Conservation (phyloP, 2,797 vertebrate species). For the Rhynchotus rufescens region DNA sequence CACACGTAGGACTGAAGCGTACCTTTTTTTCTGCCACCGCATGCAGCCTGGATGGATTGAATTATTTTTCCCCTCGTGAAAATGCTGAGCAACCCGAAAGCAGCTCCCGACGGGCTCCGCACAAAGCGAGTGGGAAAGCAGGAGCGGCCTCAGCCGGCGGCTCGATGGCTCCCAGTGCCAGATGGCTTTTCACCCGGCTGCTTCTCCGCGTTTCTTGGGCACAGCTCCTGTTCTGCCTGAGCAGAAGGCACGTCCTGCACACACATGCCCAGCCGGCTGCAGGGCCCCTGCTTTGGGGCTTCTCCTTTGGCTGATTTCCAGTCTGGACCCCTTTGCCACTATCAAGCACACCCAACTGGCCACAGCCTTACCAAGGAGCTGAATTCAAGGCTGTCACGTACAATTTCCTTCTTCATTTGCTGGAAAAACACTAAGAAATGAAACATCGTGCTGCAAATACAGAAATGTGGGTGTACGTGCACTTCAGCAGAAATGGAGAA, state of each 20-base stretch:
- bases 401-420: background rate
- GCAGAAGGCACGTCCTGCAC: background rate
- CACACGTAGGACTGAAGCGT: background rate
- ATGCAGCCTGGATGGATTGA: background rate
- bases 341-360: background rate
- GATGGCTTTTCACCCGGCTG: background rate
- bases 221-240: background rate
- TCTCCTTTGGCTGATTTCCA: conserved; percentile 3
- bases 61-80: background rate
- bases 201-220: background rate
- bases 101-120: background rate
- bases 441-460: background rate
- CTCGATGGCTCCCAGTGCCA: background rate
- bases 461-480: background rate
- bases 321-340: background rate
- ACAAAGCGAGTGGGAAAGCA: background rate
- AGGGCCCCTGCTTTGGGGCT: background rate
- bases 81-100: background rate
- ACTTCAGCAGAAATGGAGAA: background rate
- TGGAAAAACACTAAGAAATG: background rate
- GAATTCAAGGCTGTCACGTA: background rate
- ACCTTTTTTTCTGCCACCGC: background rate
- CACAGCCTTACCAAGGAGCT: background rate
- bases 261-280: background rate
- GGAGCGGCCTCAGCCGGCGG: background rate